A percentile compares a stretch with the other conserved stretches of the same genome.
These are phyloP conservation scores for Pogonomyrmex californicus DNA, from an alignment of 1,140 invertebrate genomes.

Conservation along the genomic window DNA sequence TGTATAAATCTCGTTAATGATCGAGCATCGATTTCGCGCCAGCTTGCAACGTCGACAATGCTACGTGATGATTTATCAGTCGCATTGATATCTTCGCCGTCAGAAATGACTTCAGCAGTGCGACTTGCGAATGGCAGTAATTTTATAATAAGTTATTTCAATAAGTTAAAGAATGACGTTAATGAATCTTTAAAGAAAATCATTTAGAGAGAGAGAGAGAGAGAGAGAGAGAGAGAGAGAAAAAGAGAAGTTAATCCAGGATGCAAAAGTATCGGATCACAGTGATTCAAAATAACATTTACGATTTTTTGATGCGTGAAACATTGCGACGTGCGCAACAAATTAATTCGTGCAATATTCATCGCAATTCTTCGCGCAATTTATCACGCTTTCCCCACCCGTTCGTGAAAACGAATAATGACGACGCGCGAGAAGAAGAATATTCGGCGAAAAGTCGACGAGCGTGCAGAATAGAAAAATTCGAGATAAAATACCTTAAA, in stretches of 20 bases:
- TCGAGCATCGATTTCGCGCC: conserved; percentile 71
- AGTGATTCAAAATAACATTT: conserved; percentile 5
- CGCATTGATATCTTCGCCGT: conserved; percentile 34
- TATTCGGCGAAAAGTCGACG: conserved; percentile 29
- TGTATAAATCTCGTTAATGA: conserved; percentile 75
- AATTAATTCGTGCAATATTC: conserved; percentile 60
- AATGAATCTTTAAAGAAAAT: conserved; percentile 33
- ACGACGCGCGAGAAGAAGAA: conserved; percentile 41
- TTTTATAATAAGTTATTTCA: conserved; percentile 11
- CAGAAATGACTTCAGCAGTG: neutral
- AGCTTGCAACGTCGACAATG: conserved; percentile 49
- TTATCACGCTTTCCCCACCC: conserved; percentile 45
- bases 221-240: no score
- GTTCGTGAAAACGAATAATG: conserved; percentile 39
- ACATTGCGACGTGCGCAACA: conserved; percentile 22
- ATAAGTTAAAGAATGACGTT: conserved; percentile 5
- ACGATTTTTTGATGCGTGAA: conserved; percentile 11
- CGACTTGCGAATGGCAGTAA: conserved; percentile 18
- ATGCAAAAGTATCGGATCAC: neutral
- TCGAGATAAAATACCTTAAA: conserved; percentile 64
- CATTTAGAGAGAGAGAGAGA: neutral
- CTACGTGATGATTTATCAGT: conserved; percentile 52
- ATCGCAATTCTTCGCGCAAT: conserved; percentile 51
- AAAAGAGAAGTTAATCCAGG: neutral
- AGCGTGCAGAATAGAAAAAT: conserved; percentile 65